Base-by-base conservation (phyloP, 2,888 invertebrate genomes). In the Rapana venosa region DNA sequence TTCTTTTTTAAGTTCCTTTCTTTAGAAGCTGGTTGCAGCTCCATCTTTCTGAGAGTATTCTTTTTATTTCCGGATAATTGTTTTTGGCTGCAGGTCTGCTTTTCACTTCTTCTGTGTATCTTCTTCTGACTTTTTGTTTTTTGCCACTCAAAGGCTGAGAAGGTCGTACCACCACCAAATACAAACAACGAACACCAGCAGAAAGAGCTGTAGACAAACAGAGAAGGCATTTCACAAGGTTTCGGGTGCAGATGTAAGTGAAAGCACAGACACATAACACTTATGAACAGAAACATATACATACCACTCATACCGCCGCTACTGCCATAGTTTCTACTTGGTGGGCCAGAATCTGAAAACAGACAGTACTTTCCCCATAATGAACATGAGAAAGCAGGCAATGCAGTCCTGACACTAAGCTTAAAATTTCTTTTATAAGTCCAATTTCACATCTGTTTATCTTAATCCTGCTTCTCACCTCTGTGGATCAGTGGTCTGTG, bases 291-390 rank as follows among this genome's bases (percentile, higher is more conserved):
- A 70, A 56, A 83, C 81, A 83, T 4, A 83, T 89, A 87, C 89
- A 30, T 81, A 89, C 89, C 86, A 87, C 86, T 66, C 70, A 77
- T 70, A 32, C 66, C 22, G 56, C 89, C 22, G 47, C 84, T 79
- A 88, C 91, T 90, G 81, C 90, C 89, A 87, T 92, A 92, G 87
- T 88, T 79, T 84, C 92, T 88, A 79, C 91, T 91, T 20, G 90
- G 66, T 30, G 88, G 90, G 35, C 87, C 88, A 11, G 91, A 88
- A 35, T 89, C 89, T 89, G 85, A 30, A 85, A 86, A 66, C 32
- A 32, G 36, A 20, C 35, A 79, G n/a, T 1, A 20, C 20, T 61
- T 13, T 20, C 13, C 5, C 5, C 17, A 26, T 17, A 66, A 66
- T 66, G 20, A 66, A 20, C 26, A 66, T 26, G 66, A 66, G 66